A percentile compares a stretch with the other conserved stretches of the same genome.
These are phyloP conservation scores for Drosophila pallidifrons DNA, from an alignment of 1,140 invertebrate genomes.

Conservation along the genomic window DNA sequence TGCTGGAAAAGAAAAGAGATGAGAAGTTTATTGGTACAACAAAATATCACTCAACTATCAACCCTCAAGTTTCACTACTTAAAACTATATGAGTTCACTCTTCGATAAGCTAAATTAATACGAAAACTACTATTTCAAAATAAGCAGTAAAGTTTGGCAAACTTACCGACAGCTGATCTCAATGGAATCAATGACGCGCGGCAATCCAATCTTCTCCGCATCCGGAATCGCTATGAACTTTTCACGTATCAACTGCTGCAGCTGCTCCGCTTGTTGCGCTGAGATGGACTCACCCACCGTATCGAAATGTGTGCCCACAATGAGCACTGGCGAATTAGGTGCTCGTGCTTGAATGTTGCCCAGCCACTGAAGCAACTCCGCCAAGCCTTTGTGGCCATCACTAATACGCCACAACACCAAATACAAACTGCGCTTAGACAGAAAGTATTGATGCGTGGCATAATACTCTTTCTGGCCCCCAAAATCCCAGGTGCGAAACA, in stretches of 20 bases:
- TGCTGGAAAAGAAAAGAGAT: conserved; percentile 86
- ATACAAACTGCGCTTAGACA: conserved; percentile 97
- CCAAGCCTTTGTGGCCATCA: conserved; percentile 96
- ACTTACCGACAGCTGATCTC: conserved; percentile 90
- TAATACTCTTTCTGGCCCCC: conserved; percentile 99
- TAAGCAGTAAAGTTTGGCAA: too few relatives aligned
- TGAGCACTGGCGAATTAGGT: conserved; percentile 96
- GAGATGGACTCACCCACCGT: conserved; percentile 90
- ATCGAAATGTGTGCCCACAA: conserved; percentile 98
- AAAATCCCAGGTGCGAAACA: conserved; percentile 99
- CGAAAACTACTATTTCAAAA: not conserved
- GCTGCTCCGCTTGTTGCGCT: conserved; percentile 90
- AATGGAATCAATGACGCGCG: conserved; percentile 96
- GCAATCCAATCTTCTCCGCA: conserved; percentile 97
- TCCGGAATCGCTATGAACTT: conserved; percentile 97
- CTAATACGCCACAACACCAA: conserved; percentile 98
- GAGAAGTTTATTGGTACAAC: too few relatives aligned
- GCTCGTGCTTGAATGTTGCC: conserved; percentile 97
- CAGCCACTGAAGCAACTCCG: conserved; percentile 97
- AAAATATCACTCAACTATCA: not conserved
- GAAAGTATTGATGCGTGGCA: conserved; percentile 99
- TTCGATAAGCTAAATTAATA: too few relatives aligned
- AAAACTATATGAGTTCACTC: too few relatives aligned
- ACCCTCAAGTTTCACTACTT: too few relatives aligned
- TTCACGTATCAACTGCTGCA: conserved; percentile 95